Evolutionary conservation across 1,140 invertebrate genomes (phyloP).

Genomic region (Eufriesea mexicana): DNA sequence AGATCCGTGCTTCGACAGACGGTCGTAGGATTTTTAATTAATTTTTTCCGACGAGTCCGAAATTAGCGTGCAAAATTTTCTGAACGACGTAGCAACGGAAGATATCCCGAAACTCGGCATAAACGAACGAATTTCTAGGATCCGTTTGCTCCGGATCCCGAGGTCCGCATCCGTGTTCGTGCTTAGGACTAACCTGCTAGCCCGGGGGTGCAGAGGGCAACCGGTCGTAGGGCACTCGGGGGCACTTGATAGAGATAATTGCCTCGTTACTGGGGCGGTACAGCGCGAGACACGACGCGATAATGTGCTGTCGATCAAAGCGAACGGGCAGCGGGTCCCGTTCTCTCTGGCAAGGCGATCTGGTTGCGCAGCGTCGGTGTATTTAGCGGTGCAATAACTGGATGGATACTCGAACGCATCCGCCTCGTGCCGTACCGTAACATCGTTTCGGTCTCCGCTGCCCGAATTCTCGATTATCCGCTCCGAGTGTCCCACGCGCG

Average conservation of each 20-base stretch:
- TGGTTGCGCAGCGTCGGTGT: constrained; percentile 45
- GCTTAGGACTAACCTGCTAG: constrained; percentile 7
- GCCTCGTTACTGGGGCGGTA: constrained; percentile 51
- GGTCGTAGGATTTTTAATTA: too few species aligned
- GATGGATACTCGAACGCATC: constrained; percentile 50
- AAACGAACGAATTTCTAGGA: not conserved
- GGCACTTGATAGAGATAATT: constrained; percentile 60
- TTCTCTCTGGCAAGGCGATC: constrained; percentile 59
- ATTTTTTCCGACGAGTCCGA: too few species aligned
- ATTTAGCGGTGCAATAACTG: constrained; percentile 66
- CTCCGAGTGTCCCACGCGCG: not conserved
- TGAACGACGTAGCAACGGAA: too few species aligned
- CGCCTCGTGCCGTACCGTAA: constrained; percentile 46
- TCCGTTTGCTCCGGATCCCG: not conserved
- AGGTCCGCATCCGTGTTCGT: not conserved
- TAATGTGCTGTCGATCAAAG: constrained; percentile 64
- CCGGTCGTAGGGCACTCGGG: constrained; percentile 38
- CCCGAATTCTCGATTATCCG: constrained; percentile 31
- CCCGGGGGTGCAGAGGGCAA: not conserved
- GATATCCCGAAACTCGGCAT: too few species aligned
- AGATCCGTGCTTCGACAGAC: too few species aligned
- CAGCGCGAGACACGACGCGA: constrained; percentile 32
- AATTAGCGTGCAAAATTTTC: too few species aligned
- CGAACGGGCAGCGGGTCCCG: constrained; percentile 48
- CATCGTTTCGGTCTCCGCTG: constrained; percentile 53